Base-by-base conservation (phyloP, 1,140 invertebrate genomes). In the Plodia interpunctella region DNA sequence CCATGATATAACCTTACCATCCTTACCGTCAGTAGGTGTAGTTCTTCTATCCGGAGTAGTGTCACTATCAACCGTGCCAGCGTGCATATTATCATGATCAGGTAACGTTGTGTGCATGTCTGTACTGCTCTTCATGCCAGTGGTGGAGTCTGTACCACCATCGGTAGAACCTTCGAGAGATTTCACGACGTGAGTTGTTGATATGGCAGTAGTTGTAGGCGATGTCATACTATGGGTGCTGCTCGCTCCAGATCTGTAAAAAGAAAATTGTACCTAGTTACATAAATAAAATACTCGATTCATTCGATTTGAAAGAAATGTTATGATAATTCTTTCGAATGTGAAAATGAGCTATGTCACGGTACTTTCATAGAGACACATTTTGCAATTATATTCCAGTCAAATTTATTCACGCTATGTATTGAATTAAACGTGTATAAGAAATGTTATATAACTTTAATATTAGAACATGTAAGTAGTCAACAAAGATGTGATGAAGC, bases 211-310 rank as follows among this genome's bases (percentile, higher is more conserved):
- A 2, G 62, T 60, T 0, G 80, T 75, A 0, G 86, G 79, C 25
- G 87, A 84, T 17, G 82, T 87, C 75, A 83, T 84, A 9, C 78
- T 80, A 49, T 88, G 83, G 0, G 86, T 85, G 19, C 80, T 83
- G 55, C 76, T 87, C 11, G 77, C 72, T 1, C 87, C 85, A 9
- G 78, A 79, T 35, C 79, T 82, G 62, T 49, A 72, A 76, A 76
- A 15, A n/a, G 38, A 44, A 15, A 17, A 44, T 2, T 38, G 8
- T 38, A 11, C n/a, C n/a, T n/a, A n/a, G n/a, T n/a, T n/a, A n/a
- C n/a, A n/a, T n/a, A n/a, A n/a, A n/a, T n/a, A n/a, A n/a, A n/a
- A n/a, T n/a, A n/a, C n/a, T n/a, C n/a, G n/a, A n/a, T n/a, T 28
- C 35, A 38, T 38, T 38, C 2, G 2, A 38, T 8, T 2, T 11